These are phyloP conservation scores for Aptenodytes patagonicus DNA, from an alignment of 2,113 vertebrate species.

Conservation along the genomic window DNA sequence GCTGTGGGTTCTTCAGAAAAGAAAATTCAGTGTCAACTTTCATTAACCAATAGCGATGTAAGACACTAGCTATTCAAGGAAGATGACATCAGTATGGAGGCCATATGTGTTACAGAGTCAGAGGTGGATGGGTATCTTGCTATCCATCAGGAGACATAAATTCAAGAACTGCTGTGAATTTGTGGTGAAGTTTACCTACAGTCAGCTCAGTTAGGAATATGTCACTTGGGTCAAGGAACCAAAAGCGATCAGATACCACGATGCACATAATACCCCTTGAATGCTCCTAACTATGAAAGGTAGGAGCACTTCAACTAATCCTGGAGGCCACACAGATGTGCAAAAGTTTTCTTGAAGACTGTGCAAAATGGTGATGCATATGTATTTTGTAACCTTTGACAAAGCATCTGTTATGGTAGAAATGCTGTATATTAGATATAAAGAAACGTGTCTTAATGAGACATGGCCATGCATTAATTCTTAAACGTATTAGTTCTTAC, in stretches of 20 bases:
- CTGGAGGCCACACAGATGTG: not conserved
- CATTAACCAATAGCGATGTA: not conserved
- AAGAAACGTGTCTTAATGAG: not conserved
- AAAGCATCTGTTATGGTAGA: not conserved
- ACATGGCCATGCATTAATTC: not conserved
- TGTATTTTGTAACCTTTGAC: not conserved
- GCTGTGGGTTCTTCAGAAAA: not conserved
- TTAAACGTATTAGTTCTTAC: not conserved
- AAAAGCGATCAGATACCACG: not conserved
- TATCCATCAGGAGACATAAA: not conserved
- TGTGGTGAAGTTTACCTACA: not conserved
- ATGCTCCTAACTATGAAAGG: not conserved
- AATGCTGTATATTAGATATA: not conserved
- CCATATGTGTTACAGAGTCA: not conserved
- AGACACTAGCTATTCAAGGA: not conserved
- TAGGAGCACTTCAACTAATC: not conserved
- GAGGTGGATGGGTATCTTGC: not conserved
- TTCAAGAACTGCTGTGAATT: not conserved
- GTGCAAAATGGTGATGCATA: not conserved
- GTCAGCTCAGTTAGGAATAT: not conserved
- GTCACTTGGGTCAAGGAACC: not conserved
- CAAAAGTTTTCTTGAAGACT: not conserved
- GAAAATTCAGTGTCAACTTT: not conserved
- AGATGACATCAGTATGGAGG: not conserved
- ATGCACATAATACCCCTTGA: not conserved